phyloP scores from a whole-genome alignment of 2,797 vertebrate genomes.

The Numenius phaeopus region DNA sequence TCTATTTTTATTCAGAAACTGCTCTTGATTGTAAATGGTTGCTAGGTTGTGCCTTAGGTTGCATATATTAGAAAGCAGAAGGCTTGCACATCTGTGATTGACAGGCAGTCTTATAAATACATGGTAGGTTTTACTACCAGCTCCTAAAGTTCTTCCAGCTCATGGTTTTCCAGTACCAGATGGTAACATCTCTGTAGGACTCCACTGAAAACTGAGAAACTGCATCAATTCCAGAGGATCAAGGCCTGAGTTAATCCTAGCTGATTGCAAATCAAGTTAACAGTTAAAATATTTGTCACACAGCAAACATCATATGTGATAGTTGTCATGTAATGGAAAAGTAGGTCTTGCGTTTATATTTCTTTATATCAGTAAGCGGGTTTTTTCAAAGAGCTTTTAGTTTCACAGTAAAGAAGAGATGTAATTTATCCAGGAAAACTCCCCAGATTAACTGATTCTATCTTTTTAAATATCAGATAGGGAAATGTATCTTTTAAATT shows the following conservation, averaged over 20 bases:
- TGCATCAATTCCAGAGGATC: background rate
- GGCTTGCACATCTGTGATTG: background rate
- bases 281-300: background rate
- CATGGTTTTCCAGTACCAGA: background rate
- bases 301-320: background rate
- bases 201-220: background rate
- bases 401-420: constrained; percentile 18
- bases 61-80: background rate
- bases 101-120: constrained; percentile 16
- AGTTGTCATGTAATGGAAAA: background rate
- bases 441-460: background rate
- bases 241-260: background rate
- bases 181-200: background rate
- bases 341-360: background rate
- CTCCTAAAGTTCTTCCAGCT: background rate
- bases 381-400: background rate
- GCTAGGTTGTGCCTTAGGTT: background rate
- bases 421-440: background rate
- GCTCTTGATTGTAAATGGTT: background rate
- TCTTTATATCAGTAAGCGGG: background rate
- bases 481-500: constrained; percentile 21
- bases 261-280: background rate
- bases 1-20: background rate
- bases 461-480: constrained; percentile 28
- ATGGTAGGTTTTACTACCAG: constrained; percentile 13